Base-by-base conservation (phyloP, 2,113 vertebrate species). In the Epinephelus cyanopodus region DNA sequence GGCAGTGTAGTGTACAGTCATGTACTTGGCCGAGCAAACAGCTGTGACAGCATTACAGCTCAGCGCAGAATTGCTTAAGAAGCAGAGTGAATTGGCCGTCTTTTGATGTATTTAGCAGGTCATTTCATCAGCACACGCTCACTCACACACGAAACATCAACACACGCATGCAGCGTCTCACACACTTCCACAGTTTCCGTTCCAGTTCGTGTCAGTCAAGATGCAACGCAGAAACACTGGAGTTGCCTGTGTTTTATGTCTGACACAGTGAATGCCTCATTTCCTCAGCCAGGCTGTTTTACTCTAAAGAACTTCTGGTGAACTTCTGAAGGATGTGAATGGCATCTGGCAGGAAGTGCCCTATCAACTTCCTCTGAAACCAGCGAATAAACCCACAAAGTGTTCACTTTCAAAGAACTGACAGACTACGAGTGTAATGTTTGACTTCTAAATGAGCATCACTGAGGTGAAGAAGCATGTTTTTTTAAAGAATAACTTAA, bases 21-120 rank as follows among this genome's bases (percentile, higher is more conserved):
- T 70, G 76, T 4, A 29, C 77, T n/a, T 90, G 86, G 91, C 89
- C 82, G 60, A 47, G 42, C 2, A 81, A 88, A 83, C 23, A 73
- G 86, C 87, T 84, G 78, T 54, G 84, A 82, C 80, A 90, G 89
- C 90, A 50, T 39, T 45, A 82, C 80, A 15, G 57, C 77, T 48
- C 85, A 80, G 4, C 66, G 4, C 60, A 80, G 82, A 92, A 68
- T 2, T 85, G 85, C 90, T 82, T 80, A 12, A 83, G 83, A 85
- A 61, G 80, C 88, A 84, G 74, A 83, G 76, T 71, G 65, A 82
- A 78, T 12, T 13, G 53, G 6, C 13, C 54, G 5, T 14, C 62
- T 21, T 89, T 63, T 83, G 72, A 90, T 82, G 69, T 12, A 1
- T 74, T 66, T 21, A 21, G 9, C 85, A 19, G 82, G 17, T 62